Evolutionary conservation across 1,140 invertebrate genomes (phyloP), one percentile per base, ranked within the genome.

Genomic region (Palaemon carinicauda): DNA sequence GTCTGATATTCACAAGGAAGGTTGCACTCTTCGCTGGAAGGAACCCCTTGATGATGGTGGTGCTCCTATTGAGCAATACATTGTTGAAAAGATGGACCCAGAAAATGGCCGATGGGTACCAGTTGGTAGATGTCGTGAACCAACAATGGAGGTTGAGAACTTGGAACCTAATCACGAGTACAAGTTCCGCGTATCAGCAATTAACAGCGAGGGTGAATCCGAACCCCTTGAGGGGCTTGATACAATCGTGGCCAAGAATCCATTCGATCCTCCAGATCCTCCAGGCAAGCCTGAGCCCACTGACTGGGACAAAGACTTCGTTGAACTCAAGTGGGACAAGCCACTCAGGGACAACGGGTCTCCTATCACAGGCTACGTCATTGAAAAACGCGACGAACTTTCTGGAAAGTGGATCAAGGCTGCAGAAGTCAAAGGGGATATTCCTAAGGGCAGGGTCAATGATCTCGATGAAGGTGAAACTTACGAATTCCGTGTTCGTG

Each of bases 21-120:
- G 97, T 31, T 97, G 96, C 91, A 99, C 97, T 90, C 92, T 99
- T 4, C 95, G 96, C 89, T 99, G 98, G 98, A 96, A 96, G 29
- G 96, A 97, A 90, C 97, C 98, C 14, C 96, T 96, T 91, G 98
- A 99, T 91, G 97, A 98, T 90, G 98, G 98, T 82, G 98, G 97
- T 73, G 92, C 97, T 41, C 98, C 98, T 9, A 93, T 99, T 78
- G 96, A 95, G 29, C 95, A 95, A 14, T 99, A 97, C 91, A 92
- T 97, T 15, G 92, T 99, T 82, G 98, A 99, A 92, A 98, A 98
- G 92, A 96, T 97, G 95, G 97, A 98, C 91, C 93, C 94, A 0
- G 93, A 95, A 51, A 96, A 96, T 15, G 89, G 96, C 2, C 93
- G 96, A 74, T 98, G 96, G 96, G 92, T 97, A 56, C 95, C 96